Percentiles rank a stretch among this genome's conserved stretches.
phyloP scores from a whole-genome alignment of 53 echinoderm and acorn worm genomes.

The Echinarachnius parma region DNA sequence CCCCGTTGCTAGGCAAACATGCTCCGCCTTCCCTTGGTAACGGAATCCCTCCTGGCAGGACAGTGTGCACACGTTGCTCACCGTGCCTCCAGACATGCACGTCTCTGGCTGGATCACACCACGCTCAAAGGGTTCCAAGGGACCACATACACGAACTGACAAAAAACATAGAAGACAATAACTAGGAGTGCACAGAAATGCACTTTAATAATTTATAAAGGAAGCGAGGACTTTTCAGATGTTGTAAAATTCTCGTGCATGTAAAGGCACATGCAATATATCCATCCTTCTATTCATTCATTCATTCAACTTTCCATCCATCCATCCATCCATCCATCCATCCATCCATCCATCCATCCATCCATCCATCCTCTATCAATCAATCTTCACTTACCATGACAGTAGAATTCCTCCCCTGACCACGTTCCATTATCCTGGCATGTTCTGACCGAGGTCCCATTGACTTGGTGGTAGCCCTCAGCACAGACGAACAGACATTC shows the following conservation, averaged over 20 bases:
- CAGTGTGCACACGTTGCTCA: constrained; percentile 27
- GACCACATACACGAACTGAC: constrained; percentile 37
- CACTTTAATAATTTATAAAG: too few relatives aligned
- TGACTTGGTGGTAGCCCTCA: constrained; percentile 43
- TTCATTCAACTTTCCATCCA: too few relatives aligned
- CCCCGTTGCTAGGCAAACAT: constrained; percentile 40
- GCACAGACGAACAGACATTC: constrained; percentile 64
- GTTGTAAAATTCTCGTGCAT: too few relatives aligned
- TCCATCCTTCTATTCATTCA: too few relatives aligned
- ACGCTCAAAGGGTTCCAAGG: constrained; percentile 37
- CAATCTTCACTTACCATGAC: constrained; percentile 56
- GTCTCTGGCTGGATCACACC: constrained; percentile 38
- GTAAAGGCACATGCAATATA: too few relatives aligned
- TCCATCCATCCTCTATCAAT: too few relatives aligned
- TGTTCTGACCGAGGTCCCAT: constrained; percentile 42
- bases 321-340: too few relatives aligned
- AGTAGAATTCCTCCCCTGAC: constrained; percentile 62
- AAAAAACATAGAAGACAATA: too few relatives aligned
- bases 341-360: too few relatives aligned
- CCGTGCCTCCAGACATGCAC: constrained; percentile 33
- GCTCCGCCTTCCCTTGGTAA: constrained; percentile 31
- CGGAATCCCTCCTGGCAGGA: constrained; percentile 34
- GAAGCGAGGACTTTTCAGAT: too few relatives aligned
- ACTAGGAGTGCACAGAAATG: too few relatives aligned
- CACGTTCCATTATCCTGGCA: constrained; percentile 59